Base-by-base conservation (phyloP, 1,140 invertebrate genomes). In the Hylaeus anthracinus region DNA sequence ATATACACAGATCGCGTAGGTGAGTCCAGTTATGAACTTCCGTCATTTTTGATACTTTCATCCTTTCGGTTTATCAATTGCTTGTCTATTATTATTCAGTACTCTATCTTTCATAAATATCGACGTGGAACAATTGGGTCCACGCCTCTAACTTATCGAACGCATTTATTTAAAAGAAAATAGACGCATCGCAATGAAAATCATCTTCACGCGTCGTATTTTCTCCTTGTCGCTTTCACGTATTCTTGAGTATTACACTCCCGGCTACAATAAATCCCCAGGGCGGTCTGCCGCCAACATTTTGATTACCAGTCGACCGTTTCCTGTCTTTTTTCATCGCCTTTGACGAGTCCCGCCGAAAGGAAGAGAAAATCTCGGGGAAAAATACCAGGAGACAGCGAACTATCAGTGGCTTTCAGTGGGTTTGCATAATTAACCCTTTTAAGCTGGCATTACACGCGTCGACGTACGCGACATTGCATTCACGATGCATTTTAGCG, bases 371-470 rank as follows among this genome's bases (percentile, higher is more conserved):
- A 72, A 65, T 64, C 63, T 56, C 51, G 15, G 71, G 14, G 8
- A 53, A 64, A 71, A 71, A 71, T 70, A 64, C 14, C 71, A 26
- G 48, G 71, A 26, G 53, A 65, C 66, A 39, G 73, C 48, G 70
- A 81, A 76, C 66, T 75, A 69, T 77, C 74, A 66, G 66, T 39
- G 73, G 79, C 73, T 77, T 81, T 71, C 79, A 79, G n/a, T 48
- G 61, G 79, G 67, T 41, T 78, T 79, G 76, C 76, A 72, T 82
- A 82, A 82, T 82, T 82, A 82, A 82, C 81, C 63, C 69, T 55
- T 72, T 82, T 79, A 67, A 79, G 69, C 76, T 39, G 66, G 45
- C 63, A 45, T 82, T 72, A 79, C 75, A 56, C 75, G 75, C 64
- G 75, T 72, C 67, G 43, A 45, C 74, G 39, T 78, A 10, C 43